phyloP scores from a whole-genome alignment of 2,113 vertebrate genomes.

The Ancistrus triradiatus region DNA sequence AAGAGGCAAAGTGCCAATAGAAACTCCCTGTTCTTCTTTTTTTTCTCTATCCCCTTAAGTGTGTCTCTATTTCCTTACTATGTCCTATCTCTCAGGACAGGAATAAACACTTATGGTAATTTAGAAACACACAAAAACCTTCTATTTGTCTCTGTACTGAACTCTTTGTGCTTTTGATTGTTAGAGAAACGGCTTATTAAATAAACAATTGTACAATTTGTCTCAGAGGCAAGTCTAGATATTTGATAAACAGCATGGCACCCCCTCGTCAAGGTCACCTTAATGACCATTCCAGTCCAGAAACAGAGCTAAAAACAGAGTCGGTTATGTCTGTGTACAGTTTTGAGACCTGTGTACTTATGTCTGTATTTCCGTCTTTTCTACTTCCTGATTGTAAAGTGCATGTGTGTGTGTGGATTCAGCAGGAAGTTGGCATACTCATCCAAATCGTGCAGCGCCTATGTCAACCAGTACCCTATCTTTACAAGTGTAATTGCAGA shows the following conservation, averaged over 20 bases:
- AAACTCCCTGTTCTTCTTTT: slow-evolving; percentile 39
- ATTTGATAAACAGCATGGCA: slow-evolving; percentile 52
- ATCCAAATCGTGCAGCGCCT: slow-evolving; percentile 60
- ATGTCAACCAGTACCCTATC: slow-evolving; percentile 60
- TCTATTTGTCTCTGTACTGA: no score
- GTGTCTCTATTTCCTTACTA: not conserved
- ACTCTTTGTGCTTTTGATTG: slow-evolving; percentile 40
- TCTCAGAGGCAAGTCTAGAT: slow-evolving; percentile 55
- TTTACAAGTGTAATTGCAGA: slow-evolving; percentile 61
- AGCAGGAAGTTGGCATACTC: slow-evolving; percentile 56
- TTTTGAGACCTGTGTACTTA: not conserved
- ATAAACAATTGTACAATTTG: slow-evolving; percentile 57
- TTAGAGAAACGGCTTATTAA: slow-evolving; percentile 50
- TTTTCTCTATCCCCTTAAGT: slow-evolving; percentile 27
- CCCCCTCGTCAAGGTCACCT: slow-evolving; percentile 39
- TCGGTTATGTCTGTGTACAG: not conserved
- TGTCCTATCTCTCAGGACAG: slow-evolving; percentile 17
- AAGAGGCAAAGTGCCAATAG: slow-evolving; percentile 53
- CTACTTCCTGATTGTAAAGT: slow-evolving; percentile 29
- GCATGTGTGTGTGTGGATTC: slow-evolving; percentile 67
- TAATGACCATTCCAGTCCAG: slow-evolving; percentile 30
- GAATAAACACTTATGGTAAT: slow-evolving; percentile 23
- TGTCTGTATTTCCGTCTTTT: not conserved
- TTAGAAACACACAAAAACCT: slow-evolving; percentile 27
- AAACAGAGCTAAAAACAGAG: not conserved